These are phyloP conservation scores for Sebastes steindachneri DNA, from an alignment of 2,797 vertebrate species.

Conservation along the genomic window DNA sequence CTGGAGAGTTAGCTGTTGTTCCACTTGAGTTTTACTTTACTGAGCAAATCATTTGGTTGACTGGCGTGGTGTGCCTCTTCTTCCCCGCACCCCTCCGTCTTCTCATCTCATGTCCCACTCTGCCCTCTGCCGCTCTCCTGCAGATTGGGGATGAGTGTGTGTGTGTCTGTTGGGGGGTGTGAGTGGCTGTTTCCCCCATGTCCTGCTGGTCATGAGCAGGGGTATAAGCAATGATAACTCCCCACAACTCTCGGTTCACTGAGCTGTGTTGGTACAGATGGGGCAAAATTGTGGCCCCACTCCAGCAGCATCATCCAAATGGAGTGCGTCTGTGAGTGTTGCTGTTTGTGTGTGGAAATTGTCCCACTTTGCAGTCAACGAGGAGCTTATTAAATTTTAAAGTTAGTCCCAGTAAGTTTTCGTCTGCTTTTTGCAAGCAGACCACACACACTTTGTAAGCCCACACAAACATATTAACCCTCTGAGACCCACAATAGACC, in stretches of 20 bases:
- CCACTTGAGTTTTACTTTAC: conserved; percentile 77
- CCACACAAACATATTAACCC: too few species aligned
- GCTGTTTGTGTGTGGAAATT: conserved; percentile 12
- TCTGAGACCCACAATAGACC: too few species aligned
- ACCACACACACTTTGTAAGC: background rate
- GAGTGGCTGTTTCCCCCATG: conserved; percentile 19
- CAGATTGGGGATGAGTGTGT: conserved; percentile 5
- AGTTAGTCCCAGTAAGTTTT: conserved; percentile 36
- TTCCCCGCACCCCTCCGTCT: background rate
- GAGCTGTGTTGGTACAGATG: conserved; percentile 50
- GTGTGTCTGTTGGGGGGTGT: background rate
- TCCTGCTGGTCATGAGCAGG: conserved; percentile 43
- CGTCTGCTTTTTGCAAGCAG: background rate
- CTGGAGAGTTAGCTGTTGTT: conserved; percentile 69
- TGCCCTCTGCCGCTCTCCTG: conserved; percentile 43
- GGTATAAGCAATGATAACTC: conserved; percentile 45
- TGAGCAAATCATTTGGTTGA: conserved; percentile 79
- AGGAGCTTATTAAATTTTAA: conserved; percentile 53
- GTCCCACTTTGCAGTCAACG: conserved; percentile 54
- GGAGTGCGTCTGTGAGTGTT: conserved; percentile 5
- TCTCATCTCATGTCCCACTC: conserved; percentile 55
- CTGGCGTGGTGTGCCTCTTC: conserved; percentile 46
- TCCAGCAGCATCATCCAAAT: conserved; percentile 34
- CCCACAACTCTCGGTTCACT: conserved; percentile 44
- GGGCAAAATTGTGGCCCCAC: conserved; percentile 31